These are phyloP conservation scores for Melitaea cinxia DNA, from an alignment of 1,140 invertebrate species.

Conservation along the genomic window DNA sequence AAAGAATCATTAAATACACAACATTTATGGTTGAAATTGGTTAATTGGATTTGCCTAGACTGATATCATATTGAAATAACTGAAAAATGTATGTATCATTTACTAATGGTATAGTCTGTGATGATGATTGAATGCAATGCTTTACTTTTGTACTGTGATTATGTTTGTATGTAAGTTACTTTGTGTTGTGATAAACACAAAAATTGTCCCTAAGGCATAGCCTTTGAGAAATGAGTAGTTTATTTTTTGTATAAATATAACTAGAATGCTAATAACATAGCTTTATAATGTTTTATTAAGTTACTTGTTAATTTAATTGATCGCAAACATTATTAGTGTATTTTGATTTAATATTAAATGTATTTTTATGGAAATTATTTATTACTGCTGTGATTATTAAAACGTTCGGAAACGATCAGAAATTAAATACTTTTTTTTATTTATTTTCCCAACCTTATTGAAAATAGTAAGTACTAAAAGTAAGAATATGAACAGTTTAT, in stretches of 20 bases:
- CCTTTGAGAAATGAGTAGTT: constrained; percentile 37
- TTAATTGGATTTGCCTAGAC: background rate
- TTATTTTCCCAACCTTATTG: background rate
- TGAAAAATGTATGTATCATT: constrained; percentile 46
- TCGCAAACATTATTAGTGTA: constrained; percentile 31
- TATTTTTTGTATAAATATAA: constrained; percentile 45
- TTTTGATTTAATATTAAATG: constrained; percentile 39
- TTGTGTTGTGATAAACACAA: constrained; percentile 39
- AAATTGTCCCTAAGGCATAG: constrained; percentile 34
- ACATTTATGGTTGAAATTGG: background rate
- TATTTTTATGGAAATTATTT: constrained; percentile 63
- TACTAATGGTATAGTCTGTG: constrained; percentile 71
- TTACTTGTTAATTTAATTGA: constrained; percentile 14
- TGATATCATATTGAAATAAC: background rate
- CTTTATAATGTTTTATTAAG: constrained; percentile 27
- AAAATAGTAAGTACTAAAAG: background rate
- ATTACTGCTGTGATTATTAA: constrained; percentile 69
- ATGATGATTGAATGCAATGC: constrained; percentile 73
- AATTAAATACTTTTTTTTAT: constrained; percentile 6
- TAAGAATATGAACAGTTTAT: too few species aligned
- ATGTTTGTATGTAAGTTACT: constrained; percentile 69
- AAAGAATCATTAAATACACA: background rate
- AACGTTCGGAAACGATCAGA: constrained; percentile 39
- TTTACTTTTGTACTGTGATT: constrained; percentile 80
- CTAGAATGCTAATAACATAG: constrained; percentile 29